A percentile compares a stretch with the other conserved stretches of the same genome.
Conservation (phyloP, 2,888 invertebrate genomes). For the Spialia ferax region DNA sequence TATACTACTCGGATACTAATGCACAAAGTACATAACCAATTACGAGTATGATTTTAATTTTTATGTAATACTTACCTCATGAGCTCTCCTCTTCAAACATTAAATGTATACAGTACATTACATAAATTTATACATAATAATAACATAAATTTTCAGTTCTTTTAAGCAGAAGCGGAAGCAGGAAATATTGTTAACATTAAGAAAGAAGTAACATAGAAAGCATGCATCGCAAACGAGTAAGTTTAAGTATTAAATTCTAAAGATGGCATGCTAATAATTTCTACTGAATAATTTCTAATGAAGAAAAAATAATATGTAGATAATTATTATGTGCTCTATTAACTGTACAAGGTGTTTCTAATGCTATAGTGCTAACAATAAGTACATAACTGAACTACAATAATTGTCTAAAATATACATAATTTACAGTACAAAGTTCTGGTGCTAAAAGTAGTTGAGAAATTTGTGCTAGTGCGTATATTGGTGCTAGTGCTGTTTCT, state of each 20-base stretch:
- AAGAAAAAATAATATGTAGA: no score
- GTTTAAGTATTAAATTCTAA: not conserved
- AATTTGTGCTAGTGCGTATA: conserved; percentile 53
- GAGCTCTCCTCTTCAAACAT: not conserved
- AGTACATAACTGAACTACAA: no score
- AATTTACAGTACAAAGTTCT: conserved; percentile 39
- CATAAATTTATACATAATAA: no score
- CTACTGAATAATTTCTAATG: no score
- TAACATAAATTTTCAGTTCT: no score
- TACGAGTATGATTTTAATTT: not conserved
- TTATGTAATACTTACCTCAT: not conserved
- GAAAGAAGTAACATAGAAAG: conserved; percentile 48
- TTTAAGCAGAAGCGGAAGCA: conserved; percentile 63
- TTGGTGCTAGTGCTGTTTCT: conserved; percentile 44
- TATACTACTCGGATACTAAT: no score
- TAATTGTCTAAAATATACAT: conserved; percentile 41
- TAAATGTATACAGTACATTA: not conserved
- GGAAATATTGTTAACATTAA: conserved; percentile 62
- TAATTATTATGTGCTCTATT: not conserved
- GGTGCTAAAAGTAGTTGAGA: conserved; percentile 44
- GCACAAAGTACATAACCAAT: no score
- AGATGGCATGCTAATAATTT: not conserved
- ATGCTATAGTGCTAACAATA: not conserved
- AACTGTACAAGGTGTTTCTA: conserved; percentile 39
- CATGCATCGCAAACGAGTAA: conserved; percentile 20